Evolutionary conservation across 2,113 vertebrate genomes (phyloP), one percentile per base, ranked within the genome.

Genomic region (Halcyon malimbica): DNA sequence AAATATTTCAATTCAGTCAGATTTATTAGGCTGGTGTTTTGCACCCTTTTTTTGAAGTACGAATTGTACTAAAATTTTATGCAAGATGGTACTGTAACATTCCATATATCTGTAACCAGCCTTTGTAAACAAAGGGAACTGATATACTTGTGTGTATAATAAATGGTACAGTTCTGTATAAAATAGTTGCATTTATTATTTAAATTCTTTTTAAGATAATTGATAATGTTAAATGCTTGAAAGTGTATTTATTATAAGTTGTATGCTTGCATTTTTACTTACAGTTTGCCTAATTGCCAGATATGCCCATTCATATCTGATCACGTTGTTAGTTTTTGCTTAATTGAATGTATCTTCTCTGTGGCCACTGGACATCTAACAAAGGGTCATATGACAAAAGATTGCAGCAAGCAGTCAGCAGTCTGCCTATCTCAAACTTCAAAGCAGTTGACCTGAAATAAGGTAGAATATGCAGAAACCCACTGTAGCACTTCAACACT

Each of bases 71-170:
- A 98, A 98, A 98, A 98, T 99, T 99, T 99, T 99, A 99, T 99
- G 99, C 99, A 99, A 99, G 98, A 98, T 98, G 98, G 98, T 98
- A 99, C 99, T 99, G 98, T 99, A 99, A 99, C 99, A 99, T 99
- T 99, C 99, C 99, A 99, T 98, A 98, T 98, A 98, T 99, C 98
- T 98, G 98, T 98, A 98, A 98, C 98, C 98, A 98, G 98, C 98
- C 98, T 98, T 98, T 98, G 98, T 98, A 98, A 98, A 98, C 98
- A 98, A 98, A 98, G 98, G 99, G 99, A 98, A 98, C 97, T 98
- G 97, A 98, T 98, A 98, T 98, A 98, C 97, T 98, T 98, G 98
- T 99, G 98, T 99, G 97, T 99, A 99, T 98, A 99, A 99, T 99
- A 99, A 99, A 99, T 98, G 98, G 97, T 98, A 99, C 98, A 98